Percentiles rank a stretch among this genome's conserved stretches.
Evolutionary conservation across 2,797 vertebrate genomes (phyloP).

Genomic region (Tolypeutes matacus): DNA sequence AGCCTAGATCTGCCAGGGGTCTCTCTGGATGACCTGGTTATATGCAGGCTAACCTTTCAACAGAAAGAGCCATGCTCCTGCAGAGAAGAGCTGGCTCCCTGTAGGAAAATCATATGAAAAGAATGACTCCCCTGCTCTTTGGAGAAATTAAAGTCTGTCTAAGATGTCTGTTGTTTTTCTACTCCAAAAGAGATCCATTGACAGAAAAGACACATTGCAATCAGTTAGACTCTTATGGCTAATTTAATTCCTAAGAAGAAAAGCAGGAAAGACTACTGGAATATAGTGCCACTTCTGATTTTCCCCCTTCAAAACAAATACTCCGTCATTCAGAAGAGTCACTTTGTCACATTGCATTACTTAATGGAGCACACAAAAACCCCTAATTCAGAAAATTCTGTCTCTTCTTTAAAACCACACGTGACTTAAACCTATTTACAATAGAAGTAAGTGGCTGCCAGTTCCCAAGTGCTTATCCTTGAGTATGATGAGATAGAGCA

Average conservation of each 20-base stretch:
- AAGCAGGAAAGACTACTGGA: not conserved
- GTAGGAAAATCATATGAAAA: not conserved
- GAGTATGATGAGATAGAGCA: constrained; percentile 66
- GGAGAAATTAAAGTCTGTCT: constrained; percentile 51
- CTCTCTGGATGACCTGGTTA: constrained; percentile 8
- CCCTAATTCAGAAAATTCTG: constrained; percentile 56
- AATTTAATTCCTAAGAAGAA: constrained; percentile 35
- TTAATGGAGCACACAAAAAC: not conserved
- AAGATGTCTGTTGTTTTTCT: not conserved
- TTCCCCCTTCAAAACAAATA: constrained; percentile 1
- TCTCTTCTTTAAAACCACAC: constrained; percentile 74
- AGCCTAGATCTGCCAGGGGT: not conserved
- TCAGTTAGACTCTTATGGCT: not conserved
- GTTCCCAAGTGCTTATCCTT: constrained; percentile 72
- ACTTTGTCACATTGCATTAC: not conserved
- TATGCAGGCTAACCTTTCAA: constrained; percentile 11
- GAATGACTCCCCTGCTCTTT: not conserved
- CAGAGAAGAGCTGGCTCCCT: not conserved
- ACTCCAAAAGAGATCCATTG: not conserved
- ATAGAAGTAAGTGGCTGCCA: constrained; percentile 73
- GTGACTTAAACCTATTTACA: constrained; percentile 79
- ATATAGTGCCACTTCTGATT: constrained; percentile 66
- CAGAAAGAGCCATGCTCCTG: not conserved
- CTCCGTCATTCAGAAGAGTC: constrained; percentile 57
- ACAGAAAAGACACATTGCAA: not conserved